Conservation (phyloP, 2,797 vertebrate species). For the Mus spretus region DNA sequence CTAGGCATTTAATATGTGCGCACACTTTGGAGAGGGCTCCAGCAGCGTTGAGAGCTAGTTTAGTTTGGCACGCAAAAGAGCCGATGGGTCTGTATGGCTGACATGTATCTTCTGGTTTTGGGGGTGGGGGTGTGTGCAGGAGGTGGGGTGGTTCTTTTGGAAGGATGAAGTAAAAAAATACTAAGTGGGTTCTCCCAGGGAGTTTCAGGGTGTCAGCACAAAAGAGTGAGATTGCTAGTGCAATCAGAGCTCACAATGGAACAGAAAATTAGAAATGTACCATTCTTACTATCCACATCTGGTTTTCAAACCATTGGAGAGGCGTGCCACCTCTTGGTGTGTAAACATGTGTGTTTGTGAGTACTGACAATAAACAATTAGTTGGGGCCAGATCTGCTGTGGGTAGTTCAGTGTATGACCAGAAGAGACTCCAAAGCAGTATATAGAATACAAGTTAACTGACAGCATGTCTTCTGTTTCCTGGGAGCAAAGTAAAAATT, state of each 20-base stretch:
- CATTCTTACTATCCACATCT: constrained; percentile 40
- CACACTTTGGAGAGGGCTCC: constrained; percentile 64
- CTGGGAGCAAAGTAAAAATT: neutral
- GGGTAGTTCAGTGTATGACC: neutral
- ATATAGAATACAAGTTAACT: neutral
- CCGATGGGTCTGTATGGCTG: neutral
- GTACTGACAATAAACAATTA: constrained; percentile 23
- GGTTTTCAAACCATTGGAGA: constrained; percentile 51
- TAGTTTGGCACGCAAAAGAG: constrained; percentile 42
- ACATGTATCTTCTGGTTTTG: neutral
- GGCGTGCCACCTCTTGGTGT: neutral
- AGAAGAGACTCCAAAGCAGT: neutral
- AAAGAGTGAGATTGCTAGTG: neutral
- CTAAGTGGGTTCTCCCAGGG: neutral
- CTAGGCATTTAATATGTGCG: constrained; percentile 67
- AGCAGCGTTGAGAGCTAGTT: constrained; percentile 59
- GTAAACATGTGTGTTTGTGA: neutral
- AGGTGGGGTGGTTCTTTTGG: neutral
- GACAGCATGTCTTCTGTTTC: neutral
- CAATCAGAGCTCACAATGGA: neutral
- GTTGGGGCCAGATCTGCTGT: neutral
- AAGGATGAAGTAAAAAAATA: neutral
- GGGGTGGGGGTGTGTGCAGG: neutral
- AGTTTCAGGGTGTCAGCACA: neutral
- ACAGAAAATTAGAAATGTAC: constrained; percentile 53